phyloP scores from a whole-genome alignment of 2,113 vertebrate genomes.

The Meleagris gallopavo region DNA sequence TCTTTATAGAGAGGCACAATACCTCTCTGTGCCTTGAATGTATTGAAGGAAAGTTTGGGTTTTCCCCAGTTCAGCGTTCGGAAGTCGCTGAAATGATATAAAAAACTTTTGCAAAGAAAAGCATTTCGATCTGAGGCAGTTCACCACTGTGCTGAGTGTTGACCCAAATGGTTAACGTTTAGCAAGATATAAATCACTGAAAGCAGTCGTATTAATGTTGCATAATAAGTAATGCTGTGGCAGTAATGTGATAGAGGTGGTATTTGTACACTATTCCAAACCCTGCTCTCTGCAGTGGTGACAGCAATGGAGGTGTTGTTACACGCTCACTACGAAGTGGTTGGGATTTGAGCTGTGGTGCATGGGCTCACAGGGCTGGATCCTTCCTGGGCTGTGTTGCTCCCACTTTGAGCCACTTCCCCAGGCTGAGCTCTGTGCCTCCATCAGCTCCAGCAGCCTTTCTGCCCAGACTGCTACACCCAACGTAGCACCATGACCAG shows the following conservation, averaged over 20 bases:
- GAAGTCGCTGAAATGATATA: not conserved
- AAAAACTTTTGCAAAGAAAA: not conserved
- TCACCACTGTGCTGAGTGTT: not conserved
- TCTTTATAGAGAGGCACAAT: not conserved
- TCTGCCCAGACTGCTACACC: not conserved
- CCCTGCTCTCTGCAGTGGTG: not conserved
- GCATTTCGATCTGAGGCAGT: not conserved
- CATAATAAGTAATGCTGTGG: not conserved
- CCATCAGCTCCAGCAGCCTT: too few relatives aligned
- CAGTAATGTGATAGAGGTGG: not conserved
- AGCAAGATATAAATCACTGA: not conserved
- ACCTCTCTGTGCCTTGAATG: not conserved
- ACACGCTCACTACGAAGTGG: not conserved
- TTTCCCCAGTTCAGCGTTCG: not conserved
- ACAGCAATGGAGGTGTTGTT: not conserved
- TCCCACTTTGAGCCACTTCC: not conserved
- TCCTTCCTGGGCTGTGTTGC: not conserved
- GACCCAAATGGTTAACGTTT: not conserved
- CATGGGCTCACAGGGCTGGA: not conserved
- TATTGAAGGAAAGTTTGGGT: not conserved
- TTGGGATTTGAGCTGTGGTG: not conserved
- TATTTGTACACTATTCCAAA: not conserved
- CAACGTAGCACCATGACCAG: not conserved
- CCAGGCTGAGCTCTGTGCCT: not conserved
- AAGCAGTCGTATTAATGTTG: not conserved